Conservation (phyloP, 2,888 invertebrate genomes). For the Dioctria rufipes region DNA sequence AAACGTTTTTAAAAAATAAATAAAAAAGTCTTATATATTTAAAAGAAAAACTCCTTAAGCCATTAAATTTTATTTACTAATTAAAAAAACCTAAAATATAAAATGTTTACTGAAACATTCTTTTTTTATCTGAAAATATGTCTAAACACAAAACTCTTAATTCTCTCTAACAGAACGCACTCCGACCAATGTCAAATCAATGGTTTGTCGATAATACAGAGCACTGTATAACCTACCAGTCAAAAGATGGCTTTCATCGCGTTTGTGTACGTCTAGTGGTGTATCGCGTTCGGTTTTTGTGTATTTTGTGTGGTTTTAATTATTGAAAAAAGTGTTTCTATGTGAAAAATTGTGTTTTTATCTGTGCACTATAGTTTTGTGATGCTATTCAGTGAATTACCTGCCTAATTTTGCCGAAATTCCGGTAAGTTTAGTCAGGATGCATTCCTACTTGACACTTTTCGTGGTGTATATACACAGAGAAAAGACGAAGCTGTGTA, state of each 20-base stretch:
- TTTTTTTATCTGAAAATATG: too few species aligned
- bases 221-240: slow-evolving; percentile 33
- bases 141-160: too few species aligned
- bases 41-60: too few species aligned
- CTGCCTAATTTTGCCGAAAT: slow-evolving; percentile 17
- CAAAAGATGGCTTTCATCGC: slow-evolving; percentile 39
- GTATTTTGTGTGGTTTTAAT: slow-evolving; percentile 33
- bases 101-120: too few species aligned
- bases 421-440: slow-evolving; percentile 33
- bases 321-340: neutral
- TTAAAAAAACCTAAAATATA: too few species aligned
- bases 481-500: neutral
- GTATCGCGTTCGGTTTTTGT: slow-evolving; percentile 36
- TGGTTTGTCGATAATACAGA: slow-evolving; percentile 40
- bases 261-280: slow-evolving; percentile 35
- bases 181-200: neutral
- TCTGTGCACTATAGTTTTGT: neutral
- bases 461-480: slow-evolving; percentile 17
- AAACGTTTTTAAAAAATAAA: too few species aligned
- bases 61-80: too few species aligned
- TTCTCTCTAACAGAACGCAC: too few species aligned
- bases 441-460: slow-evolving; percentile 30
- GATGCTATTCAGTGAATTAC: neutral
- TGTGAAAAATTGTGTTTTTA: slow-evolving; percentile 12
- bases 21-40: too few species aligned